A percentile compares a stretch with the other conserved stretches of the same genome.
Conservation (phyloP, 2,797 vertebrate genomes). For the Rhyacichthys aspro region DNA sequence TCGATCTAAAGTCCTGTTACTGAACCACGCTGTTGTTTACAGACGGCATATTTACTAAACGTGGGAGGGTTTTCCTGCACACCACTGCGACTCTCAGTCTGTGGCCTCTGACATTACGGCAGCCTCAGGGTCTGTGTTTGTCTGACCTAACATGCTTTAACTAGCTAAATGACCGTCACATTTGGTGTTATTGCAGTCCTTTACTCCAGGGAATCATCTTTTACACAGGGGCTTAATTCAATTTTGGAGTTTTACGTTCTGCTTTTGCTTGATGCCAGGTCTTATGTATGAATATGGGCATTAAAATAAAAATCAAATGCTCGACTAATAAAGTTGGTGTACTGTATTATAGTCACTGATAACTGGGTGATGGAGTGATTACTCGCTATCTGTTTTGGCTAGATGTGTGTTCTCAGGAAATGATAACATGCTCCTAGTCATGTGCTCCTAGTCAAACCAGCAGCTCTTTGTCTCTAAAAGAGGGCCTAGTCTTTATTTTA, state of each 20-base stretch:
- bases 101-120: constrained; percentile 50
- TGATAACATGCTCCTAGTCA: too few species aligned
- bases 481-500: too few species aligned
- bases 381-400: too few species aligned
- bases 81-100: constrained; percentile 24
- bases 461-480: too few species aligned
- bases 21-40: constrained; percentile 19
- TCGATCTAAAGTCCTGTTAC: constrained; percentile 3
- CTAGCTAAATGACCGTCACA: constrained; percentile 26
- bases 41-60: constrained; percentile 22
- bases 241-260: background rate
- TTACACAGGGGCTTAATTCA: constrained; percentile 2
- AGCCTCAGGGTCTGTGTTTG: constrained; percentile 55
- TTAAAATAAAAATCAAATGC: constrained; percentile 1
- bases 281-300: background rate
- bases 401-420: too few species aligned
- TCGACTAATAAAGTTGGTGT: too few species aligned
- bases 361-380: too few species aligned
- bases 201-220: constrained; percentile 18
- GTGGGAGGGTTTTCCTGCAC: constrained; percentile 34
- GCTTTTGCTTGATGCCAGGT: background rate
- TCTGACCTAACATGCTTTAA: constrained; percentile 55
- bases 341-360: too few species aligned
- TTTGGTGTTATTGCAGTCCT: constrained; percentile 13
- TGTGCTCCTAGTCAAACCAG: too few species aligned